Conservation (phyloP, 1,140 invertebrate genomes). For the Leptopilina boulardi region DNA sequence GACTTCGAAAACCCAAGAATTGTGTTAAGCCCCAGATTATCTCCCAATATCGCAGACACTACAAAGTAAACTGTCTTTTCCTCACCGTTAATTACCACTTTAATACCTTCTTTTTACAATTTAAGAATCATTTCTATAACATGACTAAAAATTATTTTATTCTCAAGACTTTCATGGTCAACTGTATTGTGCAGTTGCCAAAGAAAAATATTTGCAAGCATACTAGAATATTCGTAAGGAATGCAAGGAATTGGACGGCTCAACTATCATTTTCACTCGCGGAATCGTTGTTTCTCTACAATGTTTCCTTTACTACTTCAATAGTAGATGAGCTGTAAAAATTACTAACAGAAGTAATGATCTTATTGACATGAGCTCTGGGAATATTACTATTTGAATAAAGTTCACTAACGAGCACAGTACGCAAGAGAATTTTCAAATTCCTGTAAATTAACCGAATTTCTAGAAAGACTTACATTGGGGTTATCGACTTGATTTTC, state of each 20-base stretch:
- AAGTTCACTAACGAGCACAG: too few species aligned
- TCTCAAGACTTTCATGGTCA: slow-evolving; percentile 46
- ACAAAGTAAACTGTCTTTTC: slow-evolving; percentile 48
- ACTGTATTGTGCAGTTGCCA: slow-evolving; percentile 43
- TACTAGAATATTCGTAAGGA: not conserved
- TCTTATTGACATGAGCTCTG: too few species aligned
- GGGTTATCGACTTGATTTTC: too few species aligned
- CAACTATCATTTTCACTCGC: not conserved
- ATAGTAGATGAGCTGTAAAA: too few species aligned
- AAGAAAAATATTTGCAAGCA: slow-evolving; percentile 48
- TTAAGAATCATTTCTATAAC: slow-evolving; percentile 41
- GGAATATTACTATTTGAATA: too few species aligned
- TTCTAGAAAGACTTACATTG: too few species aligned
- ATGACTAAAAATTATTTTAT: slow-evolving; percentile 45
- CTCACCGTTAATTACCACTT: slow-evolving; percentile 37
- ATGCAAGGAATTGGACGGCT: not conserved
- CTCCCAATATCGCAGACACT: slow-evolving; percentile 45
- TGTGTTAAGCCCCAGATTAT: slow-evolving; percentile 48
- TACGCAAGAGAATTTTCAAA: too few species aligned
- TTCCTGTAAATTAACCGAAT: too few species aligned
- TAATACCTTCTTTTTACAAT: slow-evolving; percentile 45
- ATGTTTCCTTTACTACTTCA: too few species aligned
- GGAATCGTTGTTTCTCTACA: too few species aligned
- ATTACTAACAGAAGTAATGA: too few species aligned
- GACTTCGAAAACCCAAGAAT: slow-evolving; percentile 42